Evolutionary conservation across 1,140 invertebrate genomes (phyloP), one percentile per base, ranked within the genome.

Genomic region (Drosophila seguyi): DNA sequence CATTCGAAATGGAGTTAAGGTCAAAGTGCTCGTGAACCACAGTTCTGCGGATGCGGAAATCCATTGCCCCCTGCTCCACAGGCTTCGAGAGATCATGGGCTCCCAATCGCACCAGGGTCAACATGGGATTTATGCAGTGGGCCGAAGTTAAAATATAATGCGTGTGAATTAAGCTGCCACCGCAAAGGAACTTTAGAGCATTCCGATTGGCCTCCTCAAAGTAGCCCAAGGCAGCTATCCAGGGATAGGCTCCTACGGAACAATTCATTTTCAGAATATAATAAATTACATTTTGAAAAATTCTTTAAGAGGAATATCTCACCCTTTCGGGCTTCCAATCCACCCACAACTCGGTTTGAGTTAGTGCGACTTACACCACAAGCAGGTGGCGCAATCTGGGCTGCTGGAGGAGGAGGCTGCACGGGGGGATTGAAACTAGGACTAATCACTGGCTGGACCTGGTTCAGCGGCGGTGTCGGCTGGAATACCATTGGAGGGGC

Each of bases 81-180:
- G 63, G 16, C 34, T 94, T 90, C 2, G 93, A 93, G 1, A 97
- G 81, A 91, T 97, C 94, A 73, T 97, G 94, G 50, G 97, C 97
- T 3, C 97, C 97, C 0, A 97, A 81, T 8, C 90, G 67, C 7
- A 91, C 81, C 68, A 88, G 31, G 0, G 56, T 69, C 42, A 92
- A 25, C 45, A 56, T 52, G 3, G 76, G 27, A 68, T 74, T 91
- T 16, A 98, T 95, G 92, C 97, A 98, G 91, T 98, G 97, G 0
- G 95, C 97, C 6, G 97, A 97, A 2, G 97, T 98, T 4, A 98
- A 72, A 1, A 98, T 94, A 90, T 97, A 97, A 11, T 94, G 93
- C 0, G 93, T 78, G 14, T 95, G 95, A 48, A 98, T 94, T 0
- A 98, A 93, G 31, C 96, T 95, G n/a, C 96, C 97, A 0, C 96